phyloP scores from a whole-genome alignment of 2,113 vertebrate genomes.

The Acrocephalus arundinaceus region DNA sequence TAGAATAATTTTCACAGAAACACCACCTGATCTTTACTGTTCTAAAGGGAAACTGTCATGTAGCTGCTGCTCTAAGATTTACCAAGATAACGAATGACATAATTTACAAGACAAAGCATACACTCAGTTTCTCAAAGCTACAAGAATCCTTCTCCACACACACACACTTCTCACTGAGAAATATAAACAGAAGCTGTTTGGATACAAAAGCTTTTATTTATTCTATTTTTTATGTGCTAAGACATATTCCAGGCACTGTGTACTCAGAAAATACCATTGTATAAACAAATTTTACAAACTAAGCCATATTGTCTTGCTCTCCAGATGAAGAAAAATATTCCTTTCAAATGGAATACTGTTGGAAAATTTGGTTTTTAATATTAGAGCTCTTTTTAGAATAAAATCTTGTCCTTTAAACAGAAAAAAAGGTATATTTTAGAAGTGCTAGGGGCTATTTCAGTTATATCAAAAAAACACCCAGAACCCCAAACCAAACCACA shows the following conservation, averaged over 20 bases:
- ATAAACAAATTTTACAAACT: slow-evolving; percentile 18
- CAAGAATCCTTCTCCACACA: neutral
- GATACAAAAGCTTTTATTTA: slow-evolving; percentile 24
- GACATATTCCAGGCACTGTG: slow-evolving; percentile 31
- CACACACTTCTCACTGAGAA: neutral
- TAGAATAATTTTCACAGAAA: neutral
- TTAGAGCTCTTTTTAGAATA: neutral
- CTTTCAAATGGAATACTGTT: neutral
- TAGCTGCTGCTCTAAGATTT: neutral
- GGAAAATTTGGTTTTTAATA: neutral
- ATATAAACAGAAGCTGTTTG: slow-evolving; percentile 26
- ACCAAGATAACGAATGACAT: neutral
- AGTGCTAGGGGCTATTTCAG: neutral
- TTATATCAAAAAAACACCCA: neutral
- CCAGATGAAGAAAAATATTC: slow-evolving; percentile 17
- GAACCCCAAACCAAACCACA: neutral
- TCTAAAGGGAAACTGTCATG: neutral
- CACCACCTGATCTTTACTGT: neutral
- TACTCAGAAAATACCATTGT: neutral
- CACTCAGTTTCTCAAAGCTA: neutral
- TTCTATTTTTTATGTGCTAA: slow-evolving; percentile 42
- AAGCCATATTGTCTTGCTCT: neutral
- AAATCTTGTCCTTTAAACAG: neutral
- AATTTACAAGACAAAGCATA: neutral
- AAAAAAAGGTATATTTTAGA: neutral